Base-by-base conservation (phyloP, 2,113 vertebrate genomes). In the Antechinus stuartii region DNA sequence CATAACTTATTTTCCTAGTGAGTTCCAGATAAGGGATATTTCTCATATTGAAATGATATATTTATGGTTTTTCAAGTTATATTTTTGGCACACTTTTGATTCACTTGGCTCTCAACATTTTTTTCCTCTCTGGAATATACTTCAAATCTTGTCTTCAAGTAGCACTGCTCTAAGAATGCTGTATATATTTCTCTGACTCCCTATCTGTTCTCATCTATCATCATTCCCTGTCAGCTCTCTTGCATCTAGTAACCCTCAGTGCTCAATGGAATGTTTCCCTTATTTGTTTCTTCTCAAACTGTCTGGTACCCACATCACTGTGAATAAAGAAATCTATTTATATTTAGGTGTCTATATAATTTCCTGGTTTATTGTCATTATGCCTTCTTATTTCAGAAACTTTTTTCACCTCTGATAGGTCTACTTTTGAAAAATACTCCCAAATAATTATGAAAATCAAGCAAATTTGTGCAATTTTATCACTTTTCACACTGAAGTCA, bases 401-500 rank as follows among this genome's bases (percentile, higher is more conserved):
- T 55, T 76, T 94, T 89, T 89, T 90, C 42, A 22, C 93, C 54
- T 92, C 16, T 25, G 26, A 27, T 93, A 68, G 61, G 93, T 57
- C 94, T 91, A 91, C 91, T 55, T 94, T 94, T 52, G 9, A 50
- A 94, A 95, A 95, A 94, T 76, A 84, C 90, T 94, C 94, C 68
- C 91, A 92, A 93, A 96, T 94, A 96, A 94, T 95, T 93, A 96
- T 76, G 54, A 94, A 55, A 97, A 53, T 57, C 93, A 95, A 89
- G 95, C 55, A 96, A 90, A 55, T 90, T 92, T 94, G 2, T 26
- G 91, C 54, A 26, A 90, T 98, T 97, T 96, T 96, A 97, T 97
- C 96, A 94, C 95, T 90, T 97, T 91, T 97, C 96, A 97, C 95
- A 96, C 96, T 97, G 95, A 98, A 97, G 97, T 95, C 97, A 90